These are phyloP conservation scores for Cinclus cinclus DNA, from an alignment of 2,113 vertebrate species.

Conservation along the genomic window DNA sequence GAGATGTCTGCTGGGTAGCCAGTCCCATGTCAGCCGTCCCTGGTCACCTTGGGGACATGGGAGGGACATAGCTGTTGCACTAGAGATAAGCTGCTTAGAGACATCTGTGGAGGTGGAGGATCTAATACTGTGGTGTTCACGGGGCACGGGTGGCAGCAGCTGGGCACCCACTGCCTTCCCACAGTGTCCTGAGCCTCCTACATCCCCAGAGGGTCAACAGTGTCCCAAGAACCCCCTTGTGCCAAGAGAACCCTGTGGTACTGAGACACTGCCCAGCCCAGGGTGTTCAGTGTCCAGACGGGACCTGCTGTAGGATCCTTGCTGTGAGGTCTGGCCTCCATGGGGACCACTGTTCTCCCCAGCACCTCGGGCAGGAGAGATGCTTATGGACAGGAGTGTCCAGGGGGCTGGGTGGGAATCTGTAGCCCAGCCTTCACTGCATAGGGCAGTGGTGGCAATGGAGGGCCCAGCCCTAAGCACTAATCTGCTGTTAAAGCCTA, in stretches of 20 bases:
- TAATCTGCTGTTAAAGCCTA: conserved; percentile 83
- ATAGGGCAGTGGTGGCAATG: rapidly evolving
- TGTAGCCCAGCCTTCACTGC: neutral
- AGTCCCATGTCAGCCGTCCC: neutral
- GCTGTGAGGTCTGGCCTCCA: rapidly evolving
- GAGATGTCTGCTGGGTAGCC: neutral
- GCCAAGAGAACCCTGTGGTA: neutral
- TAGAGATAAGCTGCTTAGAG: conserved; percentile 36
- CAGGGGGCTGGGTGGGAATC: neutral
- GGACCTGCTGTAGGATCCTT: neutral
- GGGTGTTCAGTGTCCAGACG: neutral
- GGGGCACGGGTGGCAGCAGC: neutral
- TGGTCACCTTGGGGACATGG: neutral
- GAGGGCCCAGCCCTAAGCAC: conserved; percentile 48
- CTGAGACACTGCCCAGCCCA: neutral
- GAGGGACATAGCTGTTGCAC: neutral
- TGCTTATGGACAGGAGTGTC: rapidly evolving
- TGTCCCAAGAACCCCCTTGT: neutral
- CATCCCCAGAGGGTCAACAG: neutral
- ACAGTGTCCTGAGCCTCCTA: neutral
- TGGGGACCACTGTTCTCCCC: rapidly evolving
- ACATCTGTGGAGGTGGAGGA: neutral
- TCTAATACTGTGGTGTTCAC: neutral
- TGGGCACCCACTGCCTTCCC: neutral
- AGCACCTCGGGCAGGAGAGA: rapidly evolving